These are phyloP conservation scores for Apodemus speciosus DNA, from an alignment of 2,113 vertebrate species.

Conservation along the genomic window DNA sequence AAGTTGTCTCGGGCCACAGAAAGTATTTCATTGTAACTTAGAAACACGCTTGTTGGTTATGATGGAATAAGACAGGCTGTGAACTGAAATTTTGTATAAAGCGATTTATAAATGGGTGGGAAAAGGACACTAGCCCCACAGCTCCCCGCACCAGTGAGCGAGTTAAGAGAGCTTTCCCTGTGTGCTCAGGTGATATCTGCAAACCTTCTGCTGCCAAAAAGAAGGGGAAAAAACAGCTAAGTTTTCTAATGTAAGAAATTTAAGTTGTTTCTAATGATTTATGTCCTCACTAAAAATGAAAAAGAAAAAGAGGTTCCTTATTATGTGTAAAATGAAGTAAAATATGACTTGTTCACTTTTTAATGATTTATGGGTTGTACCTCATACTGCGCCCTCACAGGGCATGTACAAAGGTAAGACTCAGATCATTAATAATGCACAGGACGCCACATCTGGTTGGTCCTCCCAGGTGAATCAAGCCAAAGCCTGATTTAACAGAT, in stretches of 20 bases:
- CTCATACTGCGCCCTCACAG: conserved; percentile 61
- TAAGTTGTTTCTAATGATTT: conserved; percentile 62
- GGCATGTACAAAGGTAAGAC: conserved; percentile 70
- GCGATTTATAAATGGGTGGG: conserved; percentile 33
- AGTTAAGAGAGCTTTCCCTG: neutral
- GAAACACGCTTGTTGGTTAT: neutral
- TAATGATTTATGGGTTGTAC: conserved; percentile 69
- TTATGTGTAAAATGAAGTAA: conserved; percentile 65
- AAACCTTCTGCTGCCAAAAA: conserved; percentile 11
- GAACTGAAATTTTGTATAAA: neutral
- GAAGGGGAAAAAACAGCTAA: neutral
- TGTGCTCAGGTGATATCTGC: neutral
- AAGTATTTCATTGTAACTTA: neutral
- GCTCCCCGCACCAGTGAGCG: neutral
- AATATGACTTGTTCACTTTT: conserved; percentile 73
- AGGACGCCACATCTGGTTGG: conserved; percentile 76
- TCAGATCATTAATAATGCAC: conserved; percentile 78
- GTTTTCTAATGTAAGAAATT: conserved; percentile 16
- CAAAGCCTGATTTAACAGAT: conserved; percentile 79
- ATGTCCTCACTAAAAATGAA: conserved; percentile 5
- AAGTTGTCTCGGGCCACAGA: neutral
- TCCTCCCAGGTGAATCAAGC: conserved; percentile 79
- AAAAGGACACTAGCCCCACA: neutral
- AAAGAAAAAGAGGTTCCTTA: conserved; percentile 37
- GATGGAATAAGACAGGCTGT: neutral